Percentiles rank a stretch among this genome's conserved stretches.
Evolutionary conservation across 2,113 vertebrate genomes (phyloP).

Genomic region (Calidris pygmaea): DNA sequence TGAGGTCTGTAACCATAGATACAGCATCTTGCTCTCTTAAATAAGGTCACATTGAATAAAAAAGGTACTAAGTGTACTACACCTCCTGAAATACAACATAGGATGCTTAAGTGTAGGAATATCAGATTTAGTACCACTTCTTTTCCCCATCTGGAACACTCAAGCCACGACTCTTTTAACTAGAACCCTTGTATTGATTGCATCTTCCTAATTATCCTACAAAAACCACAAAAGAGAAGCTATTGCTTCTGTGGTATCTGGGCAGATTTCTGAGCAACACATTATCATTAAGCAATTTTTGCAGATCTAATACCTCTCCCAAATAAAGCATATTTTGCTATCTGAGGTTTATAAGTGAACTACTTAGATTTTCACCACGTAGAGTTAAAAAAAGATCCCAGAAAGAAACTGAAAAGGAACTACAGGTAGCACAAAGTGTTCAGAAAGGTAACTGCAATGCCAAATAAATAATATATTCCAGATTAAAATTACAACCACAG

Average conservation of each 20-base stretch:
- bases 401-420: not conserved
- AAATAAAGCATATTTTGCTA: not conserved
- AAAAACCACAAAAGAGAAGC: not conserved
- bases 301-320: not conserved
- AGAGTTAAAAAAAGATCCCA: not conserved
- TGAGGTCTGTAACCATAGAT: not conserved
- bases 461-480: not conserved
- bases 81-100: not conserved
- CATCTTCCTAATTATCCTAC: not conserved
- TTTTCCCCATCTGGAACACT: not conserved
- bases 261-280: not conserved
- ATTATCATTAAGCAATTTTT: not conserved
- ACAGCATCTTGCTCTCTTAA: not conserved
- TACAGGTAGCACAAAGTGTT: not conserved
- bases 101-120: not conserved
- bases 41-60: not conserved
- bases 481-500: not conserved
- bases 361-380: not conserved
- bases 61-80: not conserved
- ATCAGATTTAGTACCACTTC: not conserved
- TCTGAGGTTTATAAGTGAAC: not conserved
- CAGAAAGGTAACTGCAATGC: not conserved
- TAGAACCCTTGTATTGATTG: not conserved
- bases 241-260: too few species aligned
- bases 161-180: not conserved